Percentiles rank a stretch among this genome's conserved stretches.
These are phyloP conservation scores for Hyperoodon ampullatus DNA, from an alignment of 2,113 vertebrate genomes.

Conservation along the genomic window DNA sequence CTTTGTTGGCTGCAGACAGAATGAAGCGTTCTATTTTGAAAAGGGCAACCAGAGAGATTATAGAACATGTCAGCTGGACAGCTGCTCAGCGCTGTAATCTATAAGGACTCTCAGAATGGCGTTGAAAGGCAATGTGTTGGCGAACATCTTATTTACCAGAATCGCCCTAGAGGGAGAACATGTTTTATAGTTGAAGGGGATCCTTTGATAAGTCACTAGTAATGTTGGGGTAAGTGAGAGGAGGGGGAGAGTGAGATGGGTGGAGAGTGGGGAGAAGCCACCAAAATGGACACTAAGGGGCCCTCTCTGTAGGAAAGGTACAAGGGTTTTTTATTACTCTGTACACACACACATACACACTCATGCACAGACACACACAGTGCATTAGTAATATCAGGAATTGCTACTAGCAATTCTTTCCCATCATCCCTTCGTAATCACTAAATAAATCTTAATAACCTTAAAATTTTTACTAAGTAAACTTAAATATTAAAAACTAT, in stretches of 20 bases:
- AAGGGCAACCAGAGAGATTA: neutral
- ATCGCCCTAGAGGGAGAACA: neutral
- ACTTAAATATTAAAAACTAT: neutral
- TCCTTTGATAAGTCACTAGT: neutral
- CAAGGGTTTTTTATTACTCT: neutral
- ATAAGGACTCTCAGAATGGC: neutral
- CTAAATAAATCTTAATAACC: neutral
- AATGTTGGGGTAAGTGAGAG: neutral
- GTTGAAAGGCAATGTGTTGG: conserved; percentile 22
- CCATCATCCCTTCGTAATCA: neutral
- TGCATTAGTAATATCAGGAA: neutral
- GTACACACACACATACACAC: neutral
- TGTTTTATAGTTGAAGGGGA: neutral
- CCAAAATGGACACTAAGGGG: neutral
- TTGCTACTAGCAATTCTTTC: neutral
- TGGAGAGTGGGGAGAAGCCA: neutral
- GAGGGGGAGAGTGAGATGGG: too few relatives aligned
- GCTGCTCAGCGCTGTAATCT: neutral
- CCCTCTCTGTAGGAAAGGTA: neutral
- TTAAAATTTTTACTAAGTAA: neutral
- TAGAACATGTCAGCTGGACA: neutral
- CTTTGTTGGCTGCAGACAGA: neutral
- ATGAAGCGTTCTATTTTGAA: neutral
- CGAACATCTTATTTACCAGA: conserved; percentile 9
- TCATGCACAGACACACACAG: neutral